Percentiles rank a stretch among this genome's conserved stretches.
Evolutionary conservation across 2,888 invertebrate genomes (phyloP).

Genomic region (Argyra leucocephala): DNA sequence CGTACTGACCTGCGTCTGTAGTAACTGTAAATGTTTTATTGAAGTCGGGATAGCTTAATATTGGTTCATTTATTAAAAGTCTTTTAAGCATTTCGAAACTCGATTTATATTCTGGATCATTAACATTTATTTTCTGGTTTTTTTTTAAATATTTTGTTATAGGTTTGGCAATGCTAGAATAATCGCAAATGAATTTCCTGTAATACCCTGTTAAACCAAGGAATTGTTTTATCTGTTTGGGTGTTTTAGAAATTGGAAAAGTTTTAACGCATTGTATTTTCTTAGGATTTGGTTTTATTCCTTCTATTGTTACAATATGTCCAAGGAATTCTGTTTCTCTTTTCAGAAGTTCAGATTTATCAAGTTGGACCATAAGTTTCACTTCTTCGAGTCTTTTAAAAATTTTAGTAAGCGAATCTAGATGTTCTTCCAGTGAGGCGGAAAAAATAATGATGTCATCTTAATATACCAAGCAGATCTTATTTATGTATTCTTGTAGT

Average conservation of each 20-base stretch:
- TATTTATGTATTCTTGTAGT: conserved; percentile 27
- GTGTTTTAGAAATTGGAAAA: conserved; percentile 22
- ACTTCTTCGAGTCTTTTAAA: conserved; percentile 19
- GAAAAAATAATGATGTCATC: conserved; percentile 28
- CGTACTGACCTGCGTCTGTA: conserved; percentile 29
- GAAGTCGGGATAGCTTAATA: conserved; percentile 19
- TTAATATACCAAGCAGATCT: conserved; percentile 24
- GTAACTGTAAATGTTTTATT: conserved; percentile 27
- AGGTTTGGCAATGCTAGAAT: conserved; percentile 28
- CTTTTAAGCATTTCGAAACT: conserved; percentile 16
- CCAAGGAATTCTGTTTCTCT: no score
- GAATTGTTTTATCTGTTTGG: conserved; percentile 21
- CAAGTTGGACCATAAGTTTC: no score
- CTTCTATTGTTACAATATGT: no score
- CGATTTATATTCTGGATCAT: conserved; percentile 13
- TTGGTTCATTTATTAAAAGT: no score
- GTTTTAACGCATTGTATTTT: conserved; percentile 21
- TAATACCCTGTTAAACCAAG: conserved; percentile 21
- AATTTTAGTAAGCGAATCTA: conserved; percentile 18
- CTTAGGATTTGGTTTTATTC: no score
- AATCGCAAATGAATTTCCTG: conserved; percentile 32
- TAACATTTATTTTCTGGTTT: conserved; percentile 16
- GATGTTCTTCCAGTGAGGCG: conserved; percentile 22
- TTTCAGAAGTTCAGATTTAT: no score
- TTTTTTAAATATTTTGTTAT: conserved; percentile 17